Evolutionary conservation across 1,140 invertebrate species (phyloP).

Genomic region (Holcopasites calliopsidis): DNA sequence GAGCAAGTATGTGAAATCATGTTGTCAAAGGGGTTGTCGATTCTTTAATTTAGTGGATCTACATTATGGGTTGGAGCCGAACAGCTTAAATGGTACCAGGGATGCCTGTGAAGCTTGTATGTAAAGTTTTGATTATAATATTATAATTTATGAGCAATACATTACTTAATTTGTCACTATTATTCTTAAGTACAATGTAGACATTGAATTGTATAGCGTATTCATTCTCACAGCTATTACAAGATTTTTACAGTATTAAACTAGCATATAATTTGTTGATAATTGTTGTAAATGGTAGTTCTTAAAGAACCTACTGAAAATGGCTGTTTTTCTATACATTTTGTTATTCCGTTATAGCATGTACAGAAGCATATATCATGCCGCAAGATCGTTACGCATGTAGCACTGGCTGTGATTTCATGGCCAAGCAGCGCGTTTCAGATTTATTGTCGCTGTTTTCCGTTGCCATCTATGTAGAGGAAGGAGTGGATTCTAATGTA

Average conservation of each 20-base stretch:
- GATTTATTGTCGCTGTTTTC: slow-evolving; percentile 67
- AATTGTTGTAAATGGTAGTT: too few species aligned
- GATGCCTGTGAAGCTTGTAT: slow-evolving; percentile 74
- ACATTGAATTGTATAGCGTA: background rate
- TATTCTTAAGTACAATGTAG: background rate
- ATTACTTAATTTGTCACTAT: too few species aligned
- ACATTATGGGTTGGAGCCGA: slow-evolving; percentile 53
- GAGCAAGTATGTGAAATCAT: slow-evolving; percentile 70
- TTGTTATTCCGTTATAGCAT: slow-evolving; percentile 68
- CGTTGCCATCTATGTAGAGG: slow-evolving; percentile 68
- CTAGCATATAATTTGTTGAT: background rate
- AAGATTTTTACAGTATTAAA: background rate
- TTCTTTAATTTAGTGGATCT: slow-evolving; percentile 76
- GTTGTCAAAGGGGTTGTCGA: slow-evolving; percentile 75
- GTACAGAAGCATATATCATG: slow-evolving; percentile 73
- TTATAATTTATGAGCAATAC: too few species aligned
- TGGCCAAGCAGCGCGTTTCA: slow-evolving; percentile 71
- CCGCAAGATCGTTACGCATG: slow-evolving; percentile 70
- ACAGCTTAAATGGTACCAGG: slow-evolving; percentile 70
- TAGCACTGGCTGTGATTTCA: slow-evolving; percentile 73
- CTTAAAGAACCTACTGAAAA: background rate
- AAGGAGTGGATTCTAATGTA: slow-evolving; percentile 68
- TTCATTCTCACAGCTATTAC: too few species aligned
- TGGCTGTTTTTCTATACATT: background rate
- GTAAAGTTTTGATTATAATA: slow-evolving; percentile 22